A percentile compares a stretch with the other conserved stretches of the same genome.
Conservation (phyloP, 2,113 vertebrate species). For the Oceanites oceanicus region DNA sequence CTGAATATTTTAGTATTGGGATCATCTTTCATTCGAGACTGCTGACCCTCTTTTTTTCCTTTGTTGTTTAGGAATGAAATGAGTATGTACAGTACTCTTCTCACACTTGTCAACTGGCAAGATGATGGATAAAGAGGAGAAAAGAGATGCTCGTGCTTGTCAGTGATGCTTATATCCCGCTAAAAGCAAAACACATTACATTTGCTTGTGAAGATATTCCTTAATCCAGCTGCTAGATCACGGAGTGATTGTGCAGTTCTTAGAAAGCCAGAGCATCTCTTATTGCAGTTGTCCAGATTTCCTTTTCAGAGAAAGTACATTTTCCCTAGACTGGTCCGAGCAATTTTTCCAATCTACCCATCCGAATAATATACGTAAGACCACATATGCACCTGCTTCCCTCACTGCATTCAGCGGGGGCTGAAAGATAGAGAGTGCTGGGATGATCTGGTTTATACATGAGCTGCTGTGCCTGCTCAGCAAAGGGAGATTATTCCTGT, state of each 20-base stretch:
- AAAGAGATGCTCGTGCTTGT: neutral
- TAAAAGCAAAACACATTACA: neutral
- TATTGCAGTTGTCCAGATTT: neutral
- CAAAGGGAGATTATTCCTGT: constrained; percentile 6
- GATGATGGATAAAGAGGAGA: neutral
- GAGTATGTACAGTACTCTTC: neutral
- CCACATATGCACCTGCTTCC: neutral
- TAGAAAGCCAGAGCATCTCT: neutral
- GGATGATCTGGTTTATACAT: constrained; percentile 22
- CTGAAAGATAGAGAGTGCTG: neutral
- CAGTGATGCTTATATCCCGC: neutral
- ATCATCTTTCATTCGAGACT: neutral
- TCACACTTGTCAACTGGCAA: neutral
- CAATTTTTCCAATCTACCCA: neutral
- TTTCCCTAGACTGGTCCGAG: neutral
- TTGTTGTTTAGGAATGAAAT: neutral
- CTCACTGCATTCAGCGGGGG: neutral
- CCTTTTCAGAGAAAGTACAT: neutral
- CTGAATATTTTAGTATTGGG: neutral
- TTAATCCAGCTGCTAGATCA: neutral
- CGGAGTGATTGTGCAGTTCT: neutral
- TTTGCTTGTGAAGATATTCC: neutral
- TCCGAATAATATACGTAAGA: neutral
- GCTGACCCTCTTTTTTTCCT: neutral
- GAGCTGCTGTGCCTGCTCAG: constrained; percentile 41